Evolutionary conservation across 2,797 vertebrate genomes (phyloP).

Genomic region (Sebastes kiyomatsui): DNA sequence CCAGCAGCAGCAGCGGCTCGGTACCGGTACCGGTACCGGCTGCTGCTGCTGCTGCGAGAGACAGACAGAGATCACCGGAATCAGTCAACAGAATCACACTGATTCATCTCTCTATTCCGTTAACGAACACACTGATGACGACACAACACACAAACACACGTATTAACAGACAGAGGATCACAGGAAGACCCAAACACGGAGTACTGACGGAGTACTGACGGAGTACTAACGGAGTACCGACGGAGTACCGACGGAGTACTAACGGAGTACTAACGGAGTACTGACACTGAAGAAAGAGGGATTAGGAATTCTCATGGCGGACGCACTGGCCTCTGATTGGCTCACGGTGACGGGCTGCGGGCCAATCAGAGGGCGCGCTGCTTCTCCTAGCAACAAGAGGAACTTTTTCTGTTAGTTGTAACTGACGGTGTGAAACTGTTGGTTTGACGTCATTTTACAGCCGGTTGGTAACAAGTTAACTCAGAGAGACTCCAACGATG

Average conservation of each 20-base stretch:
- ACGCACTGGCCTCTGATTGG: constrained; percentile 72
- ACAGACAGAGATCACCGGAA: background rate
- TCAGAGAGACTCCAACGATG: too few relatives aligned
- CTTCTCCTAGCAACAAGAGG: constrained; percentile 75
- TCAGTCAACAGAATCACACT: too few relatives aligned
- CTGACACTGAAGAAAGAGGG: background rate
- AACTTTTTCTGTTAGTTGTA: background rate
- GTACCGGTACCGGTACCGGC: background rate
- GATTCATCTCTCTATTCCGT: background rate
- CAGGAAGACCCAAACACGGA: too few relatives aligned
- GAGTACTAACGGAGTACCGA: background rate
- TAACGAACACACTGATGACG: too few relatives aligned
- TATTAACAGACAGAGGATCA: too few relatives aligned
- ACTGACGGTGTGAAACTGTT: background rate
- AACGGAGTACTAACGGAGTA: too few relatives aligned
- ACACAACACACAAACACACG: too few relatives aligned
- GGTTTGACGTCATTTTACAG: background rate
- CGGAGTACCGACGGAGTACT: too few relatives aligned
- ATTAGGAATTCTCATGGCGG: constrained; percentile 56
- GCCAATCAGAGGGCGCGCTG: constrained; percentile 68
- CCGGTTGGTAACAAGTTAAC: too few relatives aligned
- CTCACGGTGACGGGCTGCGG: background rate
- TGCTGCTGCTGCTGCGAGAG: too few relatives aligned
- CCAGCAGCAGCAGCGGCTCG: background rate
- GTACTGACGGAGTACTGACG: too few relatives aligned